These are phyloP conservation scores for Mythimna ferrago DNA, from an alignment of 2,888 invertebrate genomes.

Conservation along the genomic window DNA sequence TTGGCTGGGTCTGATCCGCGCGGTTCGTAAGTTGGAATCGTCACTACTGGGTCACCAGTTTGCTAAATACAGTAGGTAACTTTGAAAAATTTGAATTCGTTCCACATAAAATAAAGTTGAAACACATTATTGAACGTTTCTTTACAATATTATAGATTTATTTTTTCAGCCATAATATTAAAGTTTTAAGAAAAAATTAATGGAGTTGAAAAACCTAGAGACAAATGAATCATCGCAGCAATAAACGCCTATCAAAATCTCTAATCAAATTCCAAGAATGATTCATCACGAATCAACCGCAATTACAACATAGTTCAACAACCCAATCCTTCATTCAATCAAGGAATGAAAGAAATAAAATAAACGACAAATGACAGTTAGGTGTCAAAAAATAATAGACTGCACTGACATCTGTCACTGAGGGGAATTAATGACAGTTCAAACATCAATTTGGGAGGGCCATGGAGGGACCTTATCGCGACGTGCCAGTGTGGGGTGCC, in stretches of 20 bases:
- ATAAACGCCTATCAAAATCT: slow-evolving; percentile 41
- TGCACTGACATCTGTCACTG: slow-evolving; percentile 86
- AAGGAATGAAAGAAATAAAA: slow-evolving; percentile 76
- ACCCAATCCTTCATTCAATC: slow-evolving; percentile 76
- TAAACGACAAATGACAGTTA: slow-evolving; percentile 85
- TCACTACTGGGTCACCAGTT: too few relatives aligned
- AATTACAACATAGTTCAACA: slow-evolving; percentile 66
- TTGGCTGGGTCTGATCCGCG: too few relatives aligned
- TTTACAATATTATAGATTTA: too few relatives aligned
- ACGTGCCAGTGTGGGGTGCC: slow-evolving; percentile 79
- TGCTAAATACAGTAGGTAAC: too few relatives aligned
- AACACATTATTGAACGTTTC: too few relatives aligned
- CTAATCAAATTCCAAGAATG: slow-evolving; percentile 43
- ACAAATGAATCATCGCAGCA: slow-evolving; percentile 8
- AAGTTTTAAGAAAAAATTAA: neutral
- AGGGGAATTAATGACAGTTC: slow-evolving; percentile 88
- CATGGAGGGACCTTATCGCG: slow-evolving; percentile 85
- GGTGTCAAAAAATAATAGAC: slow-evolving; percentile 89
- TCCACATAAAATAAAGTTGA: too few relatives aligned
- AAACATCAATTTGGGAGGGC: slow-evolving; percentile 87
- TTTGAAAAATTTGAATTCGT: too few relatives aligned
- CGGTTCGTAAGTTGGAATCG: too few relatives aligned
- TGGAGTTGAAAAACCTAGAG: neutral
- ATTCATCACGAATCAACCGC: slow-evolving; percentile 50
- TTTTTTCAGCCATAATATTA: too few relatives aligned